Conservation (phyloP, 2,797 vertebrate genomes). For the Trematomus bernacchii region DNA sequence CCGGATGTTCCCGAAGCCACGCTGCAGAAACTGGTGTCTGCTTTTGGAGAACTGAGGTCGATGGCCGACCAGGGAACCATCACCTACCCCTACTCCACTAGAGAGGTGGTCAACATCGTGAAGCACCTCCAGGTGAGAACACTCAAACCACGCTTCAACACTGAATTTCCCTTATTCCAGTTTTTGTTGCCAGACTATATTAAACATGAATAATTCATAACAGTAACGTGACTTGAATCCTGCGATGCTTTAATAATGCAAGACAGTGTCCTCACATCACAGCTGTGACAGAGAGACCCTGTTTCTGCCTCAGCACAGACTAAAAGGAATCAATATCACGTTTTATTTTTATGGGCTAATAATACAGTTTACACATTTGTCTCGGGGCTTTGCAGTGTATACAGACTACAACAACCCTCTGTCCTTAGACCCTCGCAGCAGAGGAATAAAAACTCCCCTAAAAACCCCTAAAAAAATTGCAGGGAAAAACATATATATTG, state of each 20-base stretch:
- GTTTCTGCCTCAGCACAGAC: conserved; percentile 20
- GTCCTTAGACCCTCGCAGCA: no score
- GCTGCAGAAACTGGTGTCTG: conserved; percentile 93
- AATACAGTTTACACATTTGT: no score
- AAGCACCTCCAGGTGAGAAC: conserved; percentile 94
- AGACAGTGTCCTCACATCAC: conserved; percentile 20
- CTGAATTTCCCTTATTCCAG: background rate
- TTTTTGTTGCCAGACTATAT: conserved; percentile 2
- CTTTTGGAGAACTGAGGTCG: conserved; percentile 94
- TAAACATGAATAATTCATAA: conserved; percentile 42
- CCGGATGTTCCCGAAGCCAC: conserved; percentile 89
- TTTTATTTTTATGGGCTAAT: no score
- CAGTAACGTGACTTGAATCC: conserved; percentile 20
- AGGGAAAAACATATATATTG: no score
- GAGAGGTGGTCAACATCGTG: conserved; percentile 98
- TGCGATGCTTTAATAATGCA: conserved; percentile 53
- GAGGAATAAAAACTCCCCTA: no score
- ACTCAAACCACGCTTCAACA: background rate
- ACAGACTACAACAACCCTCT: no score
- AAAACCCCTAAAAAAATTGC: no score
- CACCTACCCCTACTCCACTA: conserved; percentile 96
- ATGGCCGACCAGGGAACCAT: conserved; percentile 97
- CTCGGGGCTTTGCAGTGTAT: no score
- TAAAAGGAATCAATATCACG: background rate
- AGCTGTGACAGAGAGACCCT: conserved; percentile 18